Evolutionary conservation across 2,888 invertebrate species (phyloP), one percentile per base, ranked within the genome.

Genomic region (Chrysolina oricalcia): DNA sequence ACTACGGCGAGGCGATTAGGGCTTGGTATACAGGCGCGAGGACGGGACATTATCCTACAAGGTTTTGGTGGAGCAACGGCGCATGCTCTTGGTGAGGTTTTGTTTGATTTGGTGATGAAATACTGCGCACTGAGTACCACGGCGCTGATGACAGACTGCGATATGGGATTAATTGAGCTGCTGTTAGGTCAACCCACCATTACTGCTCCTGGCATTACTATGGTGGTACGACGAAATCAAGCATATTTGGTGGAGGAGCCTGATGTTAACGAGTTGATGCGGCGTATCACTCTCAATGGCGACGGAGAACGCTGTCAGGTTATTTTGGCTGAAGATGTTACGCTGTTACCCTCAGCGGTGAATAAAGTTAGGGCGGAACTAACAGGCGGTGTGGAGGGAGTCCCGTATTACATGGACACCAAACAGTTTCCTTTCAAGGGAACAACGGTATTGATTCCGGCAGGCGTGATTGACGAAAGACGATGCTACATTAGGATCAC

Each of bases 141-240:
- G 56, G 69, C 69, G 53, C 35, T 69, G 35, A 40, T 56, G 0
- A 69, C 69, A 0, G 69, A 69, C n/a, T 69, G 56, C 27, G 41
- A 69, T 15, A 40, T 69, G 68, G 68, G 53, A 15, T 10, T 15
- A 0, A 69, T 69, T 17, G 68, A 69, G 35, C 5, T 27, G 27
- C 5, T 27, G 27, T 27, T 27, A 27, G 27, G 27, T 27, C 27
- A 27, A 27, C 27, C 43, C 6, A 17, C 21, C 11, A 17, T 63
- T 17, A 63, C 9, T 15, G 8, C 10, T 35, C 35, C 35, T 15
- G 65, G 43, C 5, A 13, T 65, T 5, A 11, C 43, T 10, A 64
- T 64, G 43, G 64, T 64, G 64, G 64, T 64, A 13, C 15, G 64
- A 64, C 5, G 13, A 9, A 41, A 41, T 23, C 15, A 43, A 19